Conservation (phyloP, 1,140 invertebrate species). For the Drosophila kurseongensis region DNA sequence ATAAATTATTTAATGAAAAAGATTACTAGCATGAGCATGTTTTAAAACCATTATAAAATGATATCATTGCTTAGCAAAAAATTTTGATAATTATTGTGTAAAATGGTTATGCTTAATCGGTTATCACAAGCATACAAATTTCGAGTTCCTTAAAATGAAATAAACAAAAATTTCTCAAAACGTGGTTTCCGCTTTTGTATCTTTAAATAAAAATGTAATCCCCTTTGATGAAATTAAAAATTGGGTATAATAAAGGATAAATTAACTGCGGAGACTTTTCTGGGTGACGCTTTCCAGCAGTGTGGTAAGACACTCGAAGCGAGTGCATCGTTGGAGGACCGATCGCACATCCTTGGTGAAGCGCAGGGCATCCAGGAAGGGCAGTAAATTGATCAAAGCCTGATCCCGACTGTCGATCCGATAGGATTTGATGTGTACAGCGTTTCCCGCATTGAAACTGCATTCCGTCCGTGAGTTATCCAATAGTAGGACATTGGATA, state of each 20-base stretch:
- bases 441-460: constrained; percentile 47
- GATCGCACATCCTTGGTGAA: constrained; percentile 58
- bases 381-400: constrained; percentile 40
- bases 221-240: neutral
- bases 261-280: neutral
- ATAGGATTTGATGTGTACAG: constrained; percentile 35
- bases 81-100: too few relatives aligned
- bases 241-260: too few relatives aligned
- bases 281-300: neutral
- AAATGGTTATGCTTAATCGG: too few relatives aligned
- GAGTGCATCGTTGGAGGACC: constrained; percentile 20
- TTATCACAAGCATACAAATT: too few relatives aligned
- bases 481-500: constrained; percentile 38
- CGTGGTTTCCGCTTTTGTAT: too few relatives aligned
- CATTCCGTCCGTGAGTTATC: constrained; percentile 45
- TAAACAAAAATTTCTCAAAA: too few relatives aligned
- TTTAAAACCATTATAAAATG: too few relatives aligned
- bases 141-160: too few relatives aligned
- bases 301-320: constrained; percentile 2
- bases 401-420: constrained; percentile 15
- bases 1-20: too few relatives aligned
- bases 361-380: constrained; percentile 55
- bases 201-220: neutral
- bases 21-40: too few relatives aligned
- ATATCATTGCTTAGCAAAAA: too few relatives aligned